Percentiles rank a stretch among this genome's conserved stretches.
Conservation (phyloP, 2,888 invertebrate genomes). For the Clunio marinus region DNA sequence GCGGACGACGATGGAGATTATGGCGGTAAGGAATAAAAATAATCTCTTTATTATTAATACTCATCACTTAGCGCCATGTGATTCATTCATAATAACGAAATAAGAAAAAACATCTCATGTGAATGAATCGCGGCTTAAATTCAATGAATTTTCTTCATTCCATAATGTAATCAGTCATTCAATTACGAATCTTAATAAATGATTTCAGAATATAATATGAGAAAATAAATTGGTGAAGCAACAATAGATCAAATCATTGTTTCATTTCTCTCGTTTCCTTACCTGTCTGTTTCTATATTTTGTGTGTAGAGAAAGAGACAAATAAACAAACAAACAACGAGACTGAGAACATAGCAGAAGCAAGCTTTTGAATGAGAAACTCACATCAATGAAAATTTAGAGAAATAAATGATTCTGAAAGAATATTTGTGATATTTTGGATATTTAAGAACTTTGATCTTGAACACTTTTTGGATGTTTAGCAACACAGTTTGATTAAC, state of each 20-base stretch:
- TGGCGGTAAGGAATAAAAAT: constrained; percentile 45
- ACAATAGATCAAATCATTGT: constrained; percentile 19
- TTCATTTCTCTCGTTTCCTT: not conserved
- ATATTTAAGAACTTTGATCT: too few species aligned
- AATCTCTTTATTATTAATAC: not conserved
- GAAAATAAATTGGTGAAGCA: constrained; percentile 20
- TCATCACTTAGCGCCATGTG: not conserved
- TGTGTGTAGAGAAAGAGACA: not conserved
- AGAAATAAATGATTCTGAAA: constrained; percentile 9
- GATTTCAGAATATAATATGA: not conserved
- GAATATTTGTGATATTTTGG: not conserved
- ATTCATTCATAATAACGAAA: not conserved
- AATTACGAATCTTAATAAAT: not conserved
- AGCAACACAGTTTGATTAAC: not conserved
- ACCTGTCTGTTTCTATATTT: not conserved
- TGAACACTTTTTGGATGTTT: too few species aligned
- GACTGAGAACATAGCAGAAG: not conserved
- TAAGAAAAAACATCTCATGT: not conserved
- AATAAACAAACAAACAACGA: not conserved
- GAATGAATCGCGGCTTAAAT: not conserved
- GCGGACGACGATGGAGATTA: constrained; percentile 51
- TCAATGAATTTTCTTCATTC: constrained; percentile 6
- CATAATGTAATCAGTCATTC: not conserved
- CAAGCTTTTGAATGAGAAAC: constrained; percentile 3
- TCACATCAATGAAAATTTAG: constrained; percentile 12